Conservation (phyloP, 2,797 vertebrate genomes). For the Semotilus atromaculatus region DNA sequence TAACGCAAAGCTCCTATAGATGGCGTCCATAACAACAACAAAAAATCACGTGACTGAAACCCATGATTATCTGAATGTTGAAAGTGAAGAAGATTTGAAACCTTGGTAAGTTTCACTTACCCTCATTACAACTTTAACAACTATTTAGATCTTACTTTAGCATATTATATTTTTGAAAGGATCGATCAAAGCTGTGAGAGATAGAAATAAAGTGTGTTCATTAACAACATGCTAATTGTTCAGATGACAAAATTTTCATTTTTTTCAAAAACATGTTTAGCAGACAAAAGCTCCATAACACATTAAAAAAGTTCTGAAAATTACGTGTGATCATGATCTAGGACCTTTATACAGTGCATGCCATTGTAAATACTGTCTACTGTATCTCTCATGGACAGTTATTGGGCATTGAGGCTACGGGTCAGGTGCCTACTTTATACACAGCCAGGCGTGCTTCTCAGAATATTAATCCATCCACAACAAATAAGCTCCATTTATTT, state of each 20-base stretch:
- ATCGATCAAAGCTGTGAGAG: neutral
- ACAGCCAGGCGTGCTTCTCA: neutral
- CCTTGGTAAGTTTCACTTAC: neutral
- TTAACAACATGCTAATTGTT: neutral
- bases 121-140: neutral
- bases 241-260: neutral
- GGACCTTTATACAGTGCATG: neutral
- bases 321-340: neutral
- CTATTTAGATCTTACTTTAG: neutral
- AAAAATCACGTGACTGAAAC: too few species aligned
- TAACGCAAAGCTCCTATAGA: too few species aligned
- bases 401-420: neutral
- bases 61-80: too few species aligned
- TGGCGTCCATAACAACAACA: too few species aligned
- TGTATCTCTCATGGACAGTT: neutral
- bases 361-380: too few species aligned
- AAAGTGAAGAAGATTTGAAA: neutral
- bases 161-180: neutral
- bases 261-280: neutral
- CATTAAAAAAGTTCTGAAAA: neutral
- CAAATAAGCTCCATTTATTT: neutral
- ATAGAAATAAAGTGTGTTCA: neutral
- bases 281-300: neutral
- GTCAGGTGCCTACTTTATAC: neutral
- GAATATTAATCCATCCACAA: neutral